phyloP scores from a whole-genome alignment of 2,888 invertebrate genomes.

The Apamea anceps region DNA sequence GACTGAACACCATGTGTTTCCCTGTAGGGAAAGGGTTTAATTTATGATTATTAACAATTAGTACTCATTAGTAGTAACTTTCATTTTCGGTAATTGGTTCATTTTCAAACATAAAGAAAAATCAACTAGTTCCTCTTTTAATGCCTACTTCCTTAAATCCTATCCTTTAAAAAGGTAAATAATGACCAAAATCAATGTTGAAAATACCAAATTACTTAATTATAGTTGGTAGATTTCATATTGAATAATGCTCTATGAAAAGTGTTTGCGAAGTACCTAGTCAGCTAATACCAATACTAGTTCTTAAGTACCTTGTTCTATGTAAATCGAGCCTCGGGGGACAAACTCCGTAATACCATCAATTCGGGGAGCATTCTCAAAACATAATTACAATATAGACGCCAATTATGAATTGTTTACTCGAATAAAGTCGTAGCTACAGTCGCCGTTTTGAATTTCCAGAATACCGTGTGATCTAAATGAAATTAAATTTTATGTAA shows the following conservation, averaged over 20 bases:
- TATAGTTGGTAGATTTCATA: not conserved
- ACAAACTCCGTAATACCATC: slow-evolving; percentile 46
- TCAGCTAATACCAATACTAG: slow-evolving; percentile 31
- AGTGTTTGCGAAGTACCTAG: slow-evolving; percentile 16
- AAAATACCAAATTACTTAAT: slow-evolving; percentile 4
- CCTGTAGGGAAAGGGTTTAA: not conserved
- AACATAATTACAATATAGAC: slow-evolving; percentile 37
- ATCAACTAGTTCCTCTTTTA: not conserved
- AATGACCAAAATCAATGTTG: not conserved
- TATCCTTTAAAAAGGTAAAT: not conserved
- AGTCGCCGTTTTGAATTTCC: not conserved
- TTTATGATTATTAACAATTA: not conserved
- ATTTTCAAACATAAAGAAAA: not conserved
- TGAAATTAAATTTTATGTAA: not conserved
- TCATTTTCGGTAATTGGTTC: not conserved
- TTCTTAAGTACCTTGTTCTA: slow-evolving; percentile 57
- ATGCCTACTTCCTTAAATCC: not conserved
- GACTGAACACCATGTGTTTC: too few species aligned
- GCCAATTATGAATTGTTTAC: not conserved
- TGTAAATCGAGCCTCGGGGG: slow-evolving; percentile 64
- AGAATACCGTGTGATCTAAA: too few species aligned
- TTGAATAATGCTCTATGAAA: slow-evolving; percentile 21
- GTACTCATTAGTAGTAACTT: too few species aligned
- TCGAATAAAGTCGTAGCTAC: not conserved
- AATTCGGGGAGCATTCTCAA: slow-evolving; percentile 29